Base-by-base conservation (phyloP, 2,113 vertebrate species). In the Callopanchax toddi region DNA sequence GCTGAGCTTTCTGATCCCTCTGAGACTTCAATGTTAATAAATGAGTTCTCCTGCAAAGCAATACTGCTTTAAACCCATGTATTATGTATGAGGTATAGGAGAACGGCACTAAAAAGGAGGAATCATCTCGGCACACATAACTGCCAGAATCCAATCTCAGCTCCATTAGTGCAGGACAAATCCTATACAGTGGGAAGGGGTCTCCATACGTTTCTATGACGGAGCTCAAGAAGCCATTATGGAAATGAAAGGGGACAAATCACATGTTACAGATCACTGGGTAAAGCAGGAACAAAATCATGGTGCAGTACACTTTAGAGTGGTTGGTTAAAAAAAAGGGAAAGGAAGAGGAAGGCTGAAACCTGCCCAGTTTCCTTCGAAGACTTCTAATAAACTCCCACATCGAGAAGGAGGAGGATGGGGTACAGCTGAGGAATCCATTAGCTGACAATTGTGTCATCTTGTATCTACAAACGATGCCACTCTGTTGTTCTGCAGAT, bases 161-260 rank as follows among this genome's bases (percentile, higher is more conserved):
- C 84, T 91, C 92, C 88, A 92, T 93, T 93, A 93, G 90, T 86
- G 87, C 85, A 83, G 87, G 84, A 91, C 89, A 88, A 89, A 91
- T 87, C 87, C 89, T 88, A 90, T 78, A 86, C 79, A 75, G 82
- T 85, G 83, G 89, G 87, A 86, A 74, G 82, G 85, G 85, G 77
- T 86, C 85, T 86, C 82, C 80, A 85, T 88, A 87, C 81, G 85
- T 83, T 89, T 90, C 85, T 85, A 89, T 88, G 79, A 85, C 70
- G 60, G 66, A 81, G 87, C 86, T 88, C 81, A 72, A 86, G 86
- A 91, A 90, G 83, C 87, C 89, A 92, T 93, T 92, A 92, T 92
- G 89, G 89, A 91, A 91, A 92, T 92, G 84, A 91, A 90, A 87
- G 76, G 67, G 87, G 85, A 91, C 85, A 86, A 87, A 88, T 88